A percentile compares a stretch with the other conserved stretches of the same genome.
Conservation (phyloP, 1,140 invertebrate genomes). For the Carcinoscorpius rotundicauda region DNA sequence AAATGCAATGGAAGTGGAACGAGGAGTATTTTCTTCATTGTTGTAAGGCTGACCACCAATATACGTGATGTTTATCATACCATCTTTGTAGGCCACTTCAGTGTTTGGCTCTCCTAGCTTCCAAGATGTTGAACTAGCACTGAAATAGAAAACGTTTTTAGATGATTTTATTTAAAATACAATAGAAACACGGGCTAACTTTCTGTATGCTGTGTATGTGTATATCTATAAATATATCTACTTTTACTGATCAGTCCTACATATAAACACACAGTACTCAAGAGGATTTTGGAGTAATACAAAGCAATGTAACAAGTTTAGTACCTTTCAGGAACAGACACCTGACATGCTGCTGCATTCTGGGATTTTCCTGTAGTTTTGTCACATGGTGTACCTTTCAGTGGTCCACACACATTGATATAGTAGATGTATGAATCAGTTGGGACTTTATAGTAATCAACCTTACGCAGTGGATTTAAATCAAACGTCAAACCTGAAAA, state of each 20-base stretch:
- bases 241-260: neutral
- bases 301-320: neutral
- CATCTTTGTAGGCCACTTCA: slow-evolving; percentile 29
- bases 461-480: slow-evolving; percentile 26
- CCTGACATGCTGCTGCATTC: slow-evolving; percentile 29
- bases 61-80: slow-evolving; percentile 33
- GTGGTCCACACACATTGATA: slow-evolving; percentile 32
- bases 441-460: slow-evolving; percentile 20
- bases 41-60: slow-evolving; percentile 28
- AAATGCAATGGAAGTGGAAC: slow-evolving; percentile 31
- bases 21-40: slow-evolving; percentile 20
- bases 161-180: too few relatives aligned
- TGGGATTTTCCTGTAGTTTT: slow-evolving; percentile 1
- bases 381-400: slow-evolving; percentile 24
- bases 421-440: slow-evolving; percentile 27
- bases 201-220: too few relatives aligned
- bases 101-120: slow-evolving; percentile 23
- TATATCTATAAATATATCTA: neutral
- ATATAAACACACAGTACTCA: neutral
- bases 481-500: slow-evolving; percentile 30
- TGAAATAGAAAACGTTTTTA: neutral
- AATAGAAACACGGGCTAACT: too few relatives aligned
- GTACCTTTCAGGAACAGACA: neutral
- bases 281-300: slow-evolving; percentile 3
- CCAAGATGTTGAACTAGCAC: slow-evolving; percentile 1